phyloP scores from a whole-genome alignment of 2,113 vertebrate genomes.

The Jacana jacana region DNA sequence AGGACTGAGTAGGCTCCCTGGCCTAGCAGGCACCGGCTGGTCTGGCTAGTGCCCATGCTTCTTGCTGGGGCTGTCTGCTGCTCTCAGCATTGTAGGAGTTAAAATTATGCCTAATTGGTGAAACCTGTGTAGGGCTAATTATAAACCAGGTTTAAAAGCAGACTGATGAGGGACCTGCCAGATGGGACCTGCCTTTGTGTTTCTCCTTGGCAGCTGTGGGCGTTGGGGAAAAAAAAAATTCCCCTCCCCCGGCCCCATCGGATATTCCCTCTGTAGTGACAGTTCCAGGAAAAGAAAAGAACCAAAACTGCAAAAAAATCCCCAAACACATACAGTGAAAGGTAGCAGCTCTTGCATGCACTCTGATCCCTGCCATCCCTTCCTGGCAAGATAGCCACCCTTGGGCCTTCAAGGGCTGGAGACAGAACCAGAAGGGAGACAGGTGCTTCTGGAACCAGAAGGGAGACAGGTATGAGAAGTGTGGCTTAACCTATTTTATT shows the following conservation, averaged over 20 bases:
- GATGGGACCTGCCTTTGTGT: background rate
- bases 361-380: rapidly evolving
- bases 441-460: no score
- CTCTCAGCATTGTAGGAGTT: background rate
- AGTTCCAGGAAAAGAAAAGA: background rate
- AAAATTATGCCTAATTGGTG: background rate
- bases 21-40: no score
- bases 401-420: background rate
- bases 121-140: conserved; percentile 3
- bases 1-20: background rate
- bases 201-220: background rate
- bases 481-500: background rate
- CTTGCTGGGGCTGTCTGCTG: background rate
- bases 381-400: no score
- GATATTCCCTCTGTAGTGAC: background rate
- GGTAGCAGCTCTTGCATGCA: no score
- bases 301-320: background rate
- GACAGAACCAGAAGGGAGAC: background rate
- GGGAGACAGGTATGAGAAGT: no score
- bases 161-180: background rate
- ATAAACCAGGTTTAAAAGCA: background rate
- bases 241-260: background rate
- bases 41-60: background rate
- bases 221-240: background rate
- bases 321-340: background rate